A percentile compares a stretch with the other conserved stretches of the same genome.
phyloP scores from a whole-genome alignment of 2,113 vertebrate genomes.

The Lampris megalopsis region DNA sequence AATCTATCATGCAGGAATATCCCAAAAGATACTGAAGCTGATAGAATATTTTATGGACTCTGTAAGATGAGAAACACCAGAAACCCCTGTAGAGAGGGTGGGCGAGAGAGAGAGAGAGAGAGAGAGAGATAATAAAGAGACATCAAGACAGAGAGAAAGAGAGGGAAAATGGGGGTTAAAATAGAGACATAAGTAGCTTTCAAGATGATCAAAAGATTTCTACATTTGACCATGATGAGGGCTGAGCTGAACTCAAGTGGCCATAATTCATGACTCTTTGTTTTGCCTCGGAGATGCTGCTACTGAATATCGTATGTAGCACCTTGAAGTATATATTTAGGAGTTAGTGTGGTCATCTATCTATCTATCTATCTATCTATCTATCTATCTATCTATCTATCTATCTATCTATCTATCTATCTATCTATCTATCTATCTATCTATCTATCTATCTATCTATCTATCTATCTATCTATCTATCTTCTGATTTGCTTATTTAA shows the following conservation, averaged over 20 bases:
- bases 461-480: too few relatives aligned
- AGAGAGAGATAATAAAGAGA: too few relatives aligned
- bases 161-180: neutral
- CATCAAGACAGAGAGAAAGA: neutral
- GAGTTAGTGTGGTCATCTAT: too few relatives aligned
- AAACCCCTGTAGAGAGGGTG: neutral
- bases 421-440: too few relatives aligned
- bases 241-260: neutral
- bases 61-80: neutral
- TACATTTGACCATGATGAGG: conserved; percentile 11
- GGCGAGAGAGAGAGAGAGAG: neutral
- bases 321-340: too few relatives aligned
- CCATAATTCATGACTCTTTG: conserved; percentile 1
- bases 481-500: too few relatives aligned
- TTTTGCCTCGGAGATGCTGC: conserved; percentile 2
- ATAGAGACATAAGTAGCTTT: neutral
- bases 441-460: too few relatives aligned
- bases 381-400: too few relatives aligned
- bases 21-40: neutral
- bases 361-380: too few relatives aligned
- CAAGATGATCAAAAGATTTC: conserved; percentile 12
- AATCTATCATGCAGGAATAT: too few relatives aligned
- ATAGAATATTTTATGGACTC: neutral
- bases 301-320: too few relatives aligned
- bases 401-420: too few relatives aligned